These are phyloP conservation scores for Temnothorax nylanderi DNA, from an alignment of 1,140 invertebrate genomes.

Conservation along the genomic window DNA sequence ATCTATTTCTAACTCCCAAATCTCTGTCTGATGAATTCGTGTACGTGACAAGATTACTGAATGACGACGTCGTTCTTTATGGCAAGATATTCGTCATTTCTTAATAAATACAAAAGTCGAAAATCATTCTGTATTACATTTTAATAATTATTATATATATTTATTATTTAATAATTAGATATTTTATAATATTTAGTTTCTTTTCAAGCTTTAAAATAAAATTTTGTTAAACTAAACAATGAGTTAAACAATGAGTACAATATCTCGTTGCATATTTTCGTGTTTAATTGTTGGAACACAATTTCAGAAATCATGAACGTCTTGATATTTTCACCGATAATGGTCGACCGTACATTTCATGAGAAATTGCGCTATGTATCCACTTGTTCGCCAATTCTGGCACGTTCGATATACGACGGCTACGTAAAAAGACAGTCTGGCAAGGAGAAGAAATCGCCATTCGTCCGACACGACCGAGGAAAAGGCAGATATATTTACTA, in stretches of 20 bases:
- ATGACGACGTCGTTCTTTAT: not conserved
- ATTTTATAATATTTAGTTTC: not conserved
- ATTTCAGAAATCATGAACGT: not conserved
- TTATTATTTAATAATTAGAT: not conserved
- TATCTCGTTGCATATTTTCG: not conserved
- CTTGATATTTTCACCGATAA: not conserved
- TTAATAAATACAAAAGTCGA: not conserved
- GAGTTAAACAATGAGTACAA: not conserved
- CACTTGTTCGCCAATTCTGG: not conserved
- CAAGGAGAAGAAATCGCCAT: conserved; percentile 8
- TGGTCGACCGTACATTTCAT: not conserved
- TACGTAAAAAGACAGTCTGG: not conserved
- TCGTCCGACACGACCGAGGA: not conserved
- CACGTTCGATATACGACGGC: not conserved
- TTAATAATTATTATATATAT: not conserved
- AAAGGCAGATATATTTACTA: conserved; percentile 1
- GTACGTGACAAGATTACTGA: conserved; percentile 32
- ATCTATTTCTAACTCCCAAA: not conserved
- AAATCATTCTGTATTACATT: not conserved
- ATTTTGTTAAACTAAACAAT: conserved; percentile 2
- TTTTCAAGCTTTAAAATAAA: not conserved
- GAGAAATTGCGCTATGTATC: not conserved
- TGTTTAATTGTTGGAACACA: not conserved
- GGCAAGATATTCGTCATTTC: not conserved
- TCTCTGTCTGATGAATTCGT: not conserved